These are phyloP conservation scores for Ditylenchus weischeri DNA, from an alignment of 2,888 invertebrate species.

Conservation along the genomic window DNA sequence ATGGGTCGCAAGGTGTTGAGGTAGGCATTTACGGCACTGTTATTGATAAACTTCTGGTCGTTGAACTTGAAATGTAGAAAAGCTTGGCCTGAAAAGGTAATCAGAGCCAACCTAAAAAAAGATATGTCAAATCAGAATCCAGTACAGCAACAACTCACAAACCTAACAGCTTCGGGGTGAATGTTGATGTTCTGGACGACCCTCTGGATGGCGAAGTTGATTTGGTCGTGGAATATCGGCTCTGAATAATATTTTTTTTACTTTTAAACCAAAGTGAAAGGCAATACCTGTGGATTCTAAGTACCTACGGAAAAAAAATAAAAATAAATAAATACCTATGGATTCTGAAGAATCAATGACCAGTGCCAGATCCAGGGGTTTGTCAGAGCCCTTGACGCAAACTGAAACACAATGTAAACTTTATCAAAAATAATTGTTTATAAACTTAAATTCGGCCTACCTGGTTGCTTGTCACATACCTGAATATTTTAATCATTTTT, in stretches of 20 bases:
- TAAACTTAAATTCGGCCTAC: slow-evolving; percentile 20
- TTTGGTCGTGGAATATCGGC: slow-evolving; percentile 49
- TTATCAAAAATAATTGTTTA: too few species aligned
- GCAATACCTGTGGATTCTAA: too few species aligned
- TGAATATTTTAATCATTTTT: not conserved
- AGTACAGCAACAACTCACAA: not conserved
- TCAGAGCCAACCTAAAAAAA: slow-evolving; percentile 46
- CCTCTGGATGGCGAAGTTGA: slow-evolving; percentile 47
- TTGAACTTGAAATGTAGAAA: slow-evolving; percentile 55
- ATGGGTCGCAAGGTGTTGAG: slow-evolving; percentile 46
- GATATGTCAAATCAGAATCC: not conserved
- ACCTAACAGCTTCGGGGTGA: slow-evolving; percentile 55
- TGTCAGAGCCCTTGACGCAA: slow-evolving; percentile 53
- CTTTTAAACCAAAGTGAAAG: too few species aligned
- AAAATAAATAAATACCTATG: too few species aligned
- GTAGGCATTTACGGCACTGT: slow-evolving; percentile 46
- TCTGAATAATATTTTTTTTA: slow-evolving; percentile 30
- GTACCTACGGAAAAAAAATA: too few species aligned
- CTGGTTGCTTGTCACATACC: slow-evolving; percentile 46
- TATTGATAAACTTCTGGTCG: slow-evolving; percentile 44
- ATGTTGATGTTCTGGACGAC: slow-evolving; percentile 54
- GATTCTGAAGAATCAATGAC: slow-evolving; percentile 56
- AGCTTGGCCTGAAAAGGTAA: slow-evolving; percentile 50
- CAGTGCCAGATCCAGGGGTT: slow-evolving; percentile 51
- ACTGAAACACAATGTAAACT: slow-evolving; percentile 27